A percentile compares a stretch with the other conserved stretches of the same genome.
Evolutionary conservation across 2,113 vertebrate genomes (phyloP).

Genomic region (Takifugu bimaculatus): DNA sequence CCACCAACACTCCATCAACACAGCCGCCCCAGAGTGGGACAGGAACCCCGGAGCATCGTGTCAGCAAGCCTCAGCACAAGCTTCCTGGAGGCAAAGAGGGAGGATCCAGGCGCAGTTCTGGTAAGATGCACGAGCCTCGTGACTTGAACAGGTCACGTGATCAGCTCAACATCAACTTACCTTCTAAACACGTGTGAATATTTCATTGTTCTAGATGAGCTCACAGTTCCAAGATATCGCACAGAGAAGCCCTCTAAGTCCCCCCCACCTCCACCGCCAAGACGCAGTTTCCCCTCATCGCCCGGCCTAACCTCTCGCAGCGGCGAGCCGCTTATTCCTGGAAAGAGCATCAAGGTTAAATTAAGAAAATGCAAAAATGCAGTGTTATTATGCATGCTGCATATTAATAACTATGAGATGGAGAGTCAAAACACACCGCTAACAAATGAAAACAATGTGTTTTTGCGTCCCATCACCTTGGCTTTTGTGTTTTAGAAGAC

Average conservation of each 20-base stretch:
- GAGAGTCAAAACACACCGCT: too few species aligned
- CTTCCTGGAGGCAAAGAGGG: constrained; percentile 80
- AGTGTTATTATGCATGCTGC: not conserved
- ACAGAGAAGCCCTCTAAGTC: constrained; percentile 98
- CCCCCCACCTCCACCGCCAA: constrained; percentile 88
- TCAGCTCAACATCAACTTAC: not conserved
- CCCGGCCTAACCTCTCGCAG: constrained; percentile 89
- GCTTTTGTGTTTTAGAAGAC: constrained; percentile 76
- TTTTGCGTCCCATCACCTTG: not conserved
- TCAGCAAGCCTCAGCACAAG: constrained; percentile 84
- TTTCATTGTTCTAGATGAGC: constrained; percentile 76
- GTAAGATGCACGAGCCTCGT: constrained; percentile 54
- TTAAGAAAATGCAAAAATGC: not conserved
- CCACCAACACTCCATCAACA: constrained; percentile 53
- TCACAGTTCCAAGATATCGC: constrained; percentile 89
- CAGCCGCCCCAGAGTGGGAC: constrained; percentile 45
- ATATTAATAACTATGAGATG: too few species aligned
- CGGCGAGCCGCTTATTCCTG: constrained; percentile 88
- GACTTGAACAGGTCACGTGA: not conserved
- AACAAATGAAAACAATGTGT: not conserved
- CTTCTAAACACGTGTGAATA: not conserved
- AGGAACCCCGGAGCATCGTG: constrained; percentile 83
- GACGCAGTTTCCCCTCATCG: constrained; percentile 93
- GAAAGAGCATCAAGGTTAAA: constrained; percentile 81
- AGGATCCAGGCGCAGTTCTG: constrained; percentile 86